Percentiles rank a stretch among this genome's conserved stretches.
These are phyloP conservation scores for Anguilla pacifica DNA, from an alignment of 2,797 vertebrate species.

Conservation along the genomic window DNA sequence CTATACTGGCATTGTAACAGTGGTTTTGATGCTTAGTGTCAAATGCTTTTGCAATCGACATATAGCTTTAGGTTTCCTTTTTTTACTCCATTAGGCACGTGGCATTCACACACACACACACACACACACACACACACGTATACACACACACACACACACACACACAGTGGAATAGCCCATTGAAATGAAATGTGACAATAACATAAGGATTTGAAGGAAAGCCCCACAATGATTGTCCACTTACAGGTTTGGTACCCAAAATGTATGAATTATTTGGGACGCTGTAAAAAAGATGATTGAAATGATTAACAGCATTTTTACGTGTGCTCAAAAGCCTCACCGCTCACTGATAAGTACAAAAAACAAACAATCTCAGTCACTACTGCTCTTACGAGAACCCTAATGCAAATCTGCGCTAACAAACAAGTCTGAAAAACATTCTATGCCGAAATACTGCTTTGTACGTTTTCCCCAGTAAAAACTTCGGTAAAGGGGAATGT, in stretches of 20 bases:
- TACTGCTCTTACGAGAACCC: neutral
- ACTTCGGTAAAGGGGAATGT: slow-evolving; percentile 41
- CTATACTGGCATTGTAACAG: neutral
- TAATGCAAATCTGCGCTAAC: neutral
- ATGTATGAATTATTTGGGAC: neutral
- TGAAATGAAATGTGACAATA: neutral
- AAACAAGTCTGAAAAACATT: slow-evolving; percentile 44
- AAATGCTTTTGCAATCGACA: neutral
- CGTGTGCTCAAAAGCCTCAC: neutral
- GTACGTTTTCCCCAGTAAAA: slow-evolving; percentile 43
- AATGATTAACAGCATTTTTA: neutral
- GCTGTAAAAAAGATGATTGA: neutral
- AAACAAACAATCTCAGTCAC: neutral
- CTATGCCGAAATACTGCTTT: slow-evolving; percentile 62
- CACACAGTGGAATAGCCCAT: neutral
- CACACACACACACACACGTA: neutral
- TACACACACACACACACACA: neutral
- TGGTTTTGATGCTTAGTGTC: neutral
- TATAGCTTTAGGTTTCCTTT: neutral
- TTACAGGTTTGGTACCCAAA: neutral
- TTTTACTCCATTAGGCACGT: neutral
- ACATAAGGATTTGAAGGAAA: neutral
- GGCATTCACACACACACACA: neutral
- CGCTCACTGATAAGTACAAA: neutral
- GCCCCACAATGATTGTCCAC: neutral